Evolutionary conservation across 2,113 vertebrate species (phyloP), one percentile per base, ranked within the genome.

Genomic region (Phalacrocorax pelagicus): DNA sequence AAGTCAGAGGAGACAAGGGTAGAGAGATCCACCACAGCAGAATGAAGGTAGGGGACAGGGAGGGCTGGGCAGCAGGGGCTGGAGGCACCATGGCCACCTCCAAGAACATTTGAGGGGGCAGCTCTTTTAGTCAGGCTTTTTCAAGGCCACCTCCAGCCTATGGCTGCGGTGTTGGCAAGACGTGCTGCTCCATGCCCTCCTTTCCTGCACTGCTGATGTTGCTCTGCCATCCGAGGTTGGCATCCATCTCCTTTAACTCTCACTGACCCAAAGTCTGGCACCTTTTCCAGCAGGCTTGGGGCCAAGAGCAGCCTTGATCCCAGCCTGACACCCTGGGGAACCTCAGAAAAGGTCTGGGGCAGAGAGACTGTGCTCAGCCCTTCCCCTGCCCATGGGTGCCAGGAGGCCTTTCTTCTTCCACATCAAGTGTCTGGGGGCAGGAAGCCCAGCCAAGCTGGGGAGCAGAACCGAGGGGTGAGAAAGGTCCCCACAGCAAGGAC

Each of bases 181-280:
- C 0, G 0, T 13, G 69, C 69, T 22, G 24, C 59, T 32, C 32
- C 0, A 1, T 54, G 38, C 22, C n/a, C 18, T 75, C 52, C 55
- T 21, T 72, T 42, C 67, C 55, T 0, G 0, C 2, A 0, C 46
- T 10, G 1, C 59, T 36, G 46, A 5, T 66, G 79, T 32, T 79
- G 72, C 62, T 65, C 40, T 85, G 90, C 71, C 38, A 1, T 15
- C 46, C 0, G 0, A 54, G 57, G 40, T 4, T 88, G 79, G 51
- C 79, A 83, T 38, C 24, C 47, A 88, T 59, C 82, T 88, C 74
- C 42, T 77, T 44, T 15, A 70, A 49, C 22, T 6, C 32, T 72
- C 36, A 0, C 44, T 88, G 57, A 82, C 54, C 32, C 54, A 14
- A 87, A 42, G 74, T 58, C 78, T 86, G 87, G 12, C 70, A 74